Percentiles rank a stretch among this genome's conserved stretches.
These are phyloP conservation scores for Eunapius fragilis DNA, from an alignment of 37 sponge, comb jelly and placozoan species.

Conservation along the genomic window DNA sequence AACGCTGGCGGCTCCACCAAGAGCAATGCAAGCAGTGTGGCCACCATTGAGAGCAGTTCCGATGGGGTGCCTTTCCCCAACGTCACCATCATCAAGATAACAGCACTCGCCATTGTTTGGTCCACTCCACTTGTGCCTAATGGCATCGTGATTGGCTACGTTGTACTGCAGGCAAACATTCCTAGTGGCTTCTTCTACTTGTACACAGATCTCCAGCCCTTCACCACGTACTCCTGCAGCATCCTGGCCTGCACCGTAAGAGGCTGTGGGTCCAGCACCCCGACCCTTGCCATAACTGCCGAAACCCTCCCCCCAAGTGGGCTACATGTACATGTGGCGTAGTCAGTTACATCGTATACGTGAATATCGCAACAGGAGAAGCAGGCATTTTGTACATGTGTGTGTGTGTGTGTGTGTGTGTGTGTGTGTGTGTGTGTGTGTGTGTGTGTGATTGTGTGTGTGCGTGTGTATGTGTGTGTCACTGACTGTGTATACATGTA, in stretches of 20 bases:
- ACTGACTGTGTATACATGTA: background rate
- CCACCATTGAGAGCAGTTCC: constrained; percentile 69
- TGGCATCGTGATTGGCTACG: constrained; percentile 78
- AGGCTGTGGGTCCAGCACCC: too few relatives aligned
- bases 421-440: too few relatives aligned
- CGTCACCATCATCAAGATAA: constrained; percentile 38
- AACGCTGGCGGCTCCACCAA: constrained; percentile 56
- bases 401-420: too few relatives aligned
- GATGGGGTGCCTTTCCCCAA: constrained; percentile 55
- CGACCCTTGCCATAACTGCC: too few relatives aligned
- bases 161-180: constrained; percentile 15
- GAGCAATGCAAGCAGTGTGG: constrained; percentile 15
- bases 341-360: too few relatives aligned
- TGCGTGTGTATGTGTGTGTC: too few relatives aligned
- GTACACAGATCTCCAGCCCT: constrained; percentile 50
- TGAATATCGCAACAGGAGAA: too few relatives aligned
- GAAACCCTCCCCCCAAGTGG: too few relatives aligned
- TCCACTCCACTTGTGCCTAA: constrained; percentile 55
- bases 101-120: constrained; percentile 59
- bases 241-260: too few relatives aligned
- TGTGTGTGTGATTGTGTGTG: too few relatives aligned
- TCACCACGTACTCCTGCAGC: constrained; percentile 2
- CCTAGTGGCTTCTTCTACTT: constrained; percentile 26
- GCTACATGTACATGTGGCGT: too few relatives aligned
- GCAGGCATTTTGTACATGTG: too few relatives aligned